These are phyloP conservation scores for Takifugu ocellatus DNA, from an alignment of 2,797 vertebrate genomes.

Conservation along the genomic window DNA sequence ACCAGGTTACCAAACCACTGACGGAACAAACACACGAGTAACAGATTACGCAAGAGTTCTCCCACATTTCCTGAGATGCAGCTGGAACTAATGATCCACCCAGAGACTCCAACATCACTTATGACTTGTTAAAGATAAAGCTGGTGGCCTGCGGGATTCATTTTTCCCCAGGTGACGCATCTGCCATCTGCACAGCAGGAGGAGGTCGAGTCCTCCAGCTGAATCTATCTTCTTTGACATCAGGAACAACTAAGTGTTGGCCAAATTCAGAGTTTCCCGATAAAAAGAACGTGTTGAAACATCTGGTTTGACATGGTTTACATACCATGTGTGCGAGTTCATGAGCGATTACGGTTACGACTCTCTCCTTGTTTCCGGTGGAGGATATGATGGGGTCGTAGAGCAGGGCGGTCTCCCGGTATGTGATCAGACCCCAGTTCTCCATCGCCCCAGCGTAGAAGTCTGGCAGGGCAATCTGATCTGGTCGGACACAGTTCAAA, in stretches of 20 bases:
- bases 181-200: conserved; percentile 15
- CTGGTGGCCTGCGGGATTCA: not conserved
- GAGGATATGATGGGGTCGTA: conserved; percentile 74
- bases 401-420: conserved; percentile 85
- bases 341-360: conserved; percentile 80
- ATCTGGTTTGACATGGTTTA: not conserved
- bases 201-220: not conserved
- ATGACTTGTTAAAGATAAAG: not conserved
- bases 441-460: conserved; percentile 91
- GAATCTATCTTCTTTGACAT: not conserved
- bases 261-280: too few species aligned
- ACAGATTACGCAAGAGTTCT: not conserved
- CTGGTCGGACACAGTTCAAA: conserved; percentile 53
- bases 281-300: too few species aligned
- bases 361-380: conserved; percentile 82
- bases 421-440: conserved; percentile 94
- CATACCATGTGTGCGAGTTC: conserved; percentile 91
- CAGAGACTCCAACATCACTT: conserved; percentile 1
- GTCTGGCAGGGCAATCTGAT: conserved; percentile 88
- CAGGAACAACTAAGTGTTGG: not conserved
- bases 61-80: not conserved
- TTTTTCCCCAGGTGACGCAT: conserved; percentile 5
- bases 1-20: conserved; percentile 98
- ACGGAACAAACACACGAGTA: conserved; percentile 5
- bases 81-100: conserved; percentile 5